Evolutionary conservation across 1,140 invertebrate species (phyloP), one percentile per base, ranked within the genome.

Genomic region (Diorhabda sublineata): DNA sequence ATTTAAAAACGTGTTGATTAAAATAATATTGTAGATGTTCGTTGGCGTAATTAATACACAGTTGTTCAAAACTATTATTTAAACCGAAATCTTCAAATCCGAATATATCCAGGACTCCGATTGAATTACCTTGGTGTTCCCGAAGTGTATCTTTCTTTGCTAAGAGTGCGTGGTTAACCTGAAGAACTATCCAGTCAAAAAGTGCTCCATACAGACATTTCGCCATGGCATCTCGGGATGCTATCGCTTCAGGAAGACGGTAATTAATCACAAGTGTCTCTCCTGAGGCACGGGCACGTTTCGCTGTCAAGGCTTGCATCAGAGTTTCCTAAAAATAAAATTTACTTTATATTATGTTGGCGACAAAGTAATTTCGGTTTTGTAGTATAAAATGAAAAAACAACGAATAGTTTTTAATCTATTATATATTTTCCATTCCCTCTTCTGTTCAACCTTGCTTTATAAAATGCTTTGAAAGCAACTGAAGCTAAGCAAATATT

Each of bases 1-100:
- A 92, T 82, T 93, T 96, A 84, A 98, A 98, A 67, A 98, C 97
- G 82, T 98, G 96, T 82, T 97, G 95, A 85, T 98, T 98, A 83
- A 98, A 98, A 81, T 98, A 98, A 82, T 96, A 94, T 82, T 98
- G 96, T 45, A 98, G 83, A 83, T 97, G 95, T 83, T 98, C 96
- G 82, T 98, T 98, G 5, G 95, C 95, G 83, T 97, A 98, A 84
- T 98, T 98, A 67, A 98, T 98, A 81, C 95, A 98, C 73, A 98
- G 87, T 82, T 98, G 96, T 83, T 98, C 96, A 82, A 98, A 98
- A 81, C 94, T 96, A 81, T 93, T 93, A 79, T 87, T 90, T 45
- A 86, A 86, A 72, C 89, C 91, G 77, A 92, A 93, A 82, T 98
- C 95, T 82, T 98, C 96, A 84, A 98, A 98, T 52, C 96, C 96